Conservation (phyloP, 2,888 invertebrate species). For the Drosophila kanekoi region DNA sequence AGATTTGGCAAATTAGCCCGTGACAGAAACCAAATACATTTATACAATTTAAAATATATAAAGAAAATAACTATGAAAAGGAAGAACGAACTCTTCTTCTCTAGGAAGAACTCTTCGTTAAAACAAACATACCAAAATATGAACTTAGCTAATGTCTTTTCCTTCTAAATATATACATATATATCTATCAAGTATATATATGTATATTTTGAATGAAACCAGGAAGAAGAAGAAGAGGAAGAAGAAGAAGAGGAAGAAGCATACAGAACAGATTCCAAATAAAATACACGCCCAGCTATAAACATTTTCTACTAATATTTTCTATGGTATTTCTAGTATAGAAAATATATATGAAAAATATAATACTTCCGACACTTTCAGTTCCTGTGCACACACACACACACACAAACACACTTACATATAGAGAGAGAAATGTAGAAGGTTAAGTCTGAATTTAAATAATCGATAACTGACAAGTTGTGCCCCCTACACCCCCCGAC, state of each 20-base stretch:
- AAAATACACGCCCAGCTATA: too few relatives aligned
- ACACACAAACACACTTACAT: conserved; percentile 6
- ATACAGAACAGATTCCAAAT: not conserved
- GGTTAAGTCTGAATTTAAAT: conserved; percentile 57
- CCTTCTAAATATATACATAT: too few relatives aligned
- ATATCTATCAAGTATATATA: too few relatives aligned
- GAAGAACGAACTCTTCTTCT: not conserved
- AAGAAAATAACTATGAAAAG: not conserved
- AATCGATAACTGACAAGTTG: conserved; percentile 36
- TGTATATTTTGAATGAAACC: too few relatives aligned
- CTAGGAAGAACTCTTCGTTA: too few relatives aligned
- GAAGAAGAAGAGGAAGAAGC: not conserved
- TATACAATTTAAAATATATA: conserved; percentile 1
- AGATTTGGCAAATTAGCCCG: not conserved
- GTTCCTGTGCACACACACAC: conserved; percentile 51
- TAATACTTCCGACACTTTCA: conserved; percentile 38
- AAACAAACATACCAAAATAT: too few relatives aligned
- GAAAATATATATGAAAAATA: not conserved
- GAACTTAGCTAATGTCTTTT: too few relatives aligned
- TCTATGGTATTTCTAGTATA: conserved; percentile 52
- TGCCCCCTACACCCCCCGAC: too few relatives aligned
- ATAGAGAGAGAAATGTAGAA: conserved; percentile 38
- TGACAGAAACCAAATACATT: not conserved
- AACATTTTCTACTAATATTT: conserved; percentile 48
- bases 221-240: not conserved